Evolutionary conservation across 2,797 vertebrate genomes (phyloP), one percentile per base, ranked within the genome.

Genomic region (Fringilla coelebs): DNA sequence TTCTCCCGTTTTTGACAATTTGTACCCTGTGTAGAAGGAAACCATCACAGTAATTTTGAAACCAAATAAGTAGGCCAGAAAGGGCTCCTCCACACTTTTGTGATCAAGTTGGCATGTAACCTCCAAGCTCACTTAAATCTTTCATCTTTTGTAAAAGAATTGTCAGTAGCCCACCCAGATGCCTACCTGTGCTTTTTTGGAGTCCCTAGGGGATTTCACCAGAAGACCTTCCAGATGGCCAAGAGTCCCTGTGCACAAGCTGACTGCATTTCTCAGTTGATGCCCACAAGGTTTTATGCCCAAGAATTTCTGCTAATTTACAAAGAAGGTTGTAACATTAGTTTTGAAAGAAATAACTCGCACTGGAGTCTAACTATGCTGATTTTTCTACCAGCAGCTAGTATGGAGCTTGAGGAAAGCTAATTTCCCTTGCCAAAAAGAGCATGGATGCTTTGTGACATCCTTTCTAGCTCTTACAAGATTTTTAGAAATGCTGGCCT

Each of bases 101-200:
- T 31, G 19, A 76, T 62, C 3, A 3, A 34, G 38, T 76, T 72
- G 58, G n/a, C 34, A 62, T 13, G 13, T 29, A 87, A 70, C 57
- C 20, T 65, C 90, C 97, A 81, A 34, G 46, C 95, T 97, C 96
- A 97, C 96, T 96, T 97, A 97, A 97, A 97, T 97, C 97, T 45
- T 84, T 57, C 7, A 24, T 7, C 34, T 82, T 65, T 40, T 46
- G 21, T 63, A 38, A 80, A 78, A 73, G 18, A 65, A 36, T 12
- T 43, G 38, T 25, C 38, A 11, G 13, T 22, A 77, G 61, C 49
- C 46, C 19, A 6, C 31, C 62, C 72, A 61, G 51, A 43, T 10
- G 4, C 14, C 75, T 81, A 72, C 80, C 40, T 85, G 36, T 36
- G 26, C 32, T 90, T 63, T 48, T 15, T 17, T 65, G 63, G 71